Base-by-base conservation (phyloP, 1,140 invertebrate species). In the Eurosta solidaginis region DNA sequence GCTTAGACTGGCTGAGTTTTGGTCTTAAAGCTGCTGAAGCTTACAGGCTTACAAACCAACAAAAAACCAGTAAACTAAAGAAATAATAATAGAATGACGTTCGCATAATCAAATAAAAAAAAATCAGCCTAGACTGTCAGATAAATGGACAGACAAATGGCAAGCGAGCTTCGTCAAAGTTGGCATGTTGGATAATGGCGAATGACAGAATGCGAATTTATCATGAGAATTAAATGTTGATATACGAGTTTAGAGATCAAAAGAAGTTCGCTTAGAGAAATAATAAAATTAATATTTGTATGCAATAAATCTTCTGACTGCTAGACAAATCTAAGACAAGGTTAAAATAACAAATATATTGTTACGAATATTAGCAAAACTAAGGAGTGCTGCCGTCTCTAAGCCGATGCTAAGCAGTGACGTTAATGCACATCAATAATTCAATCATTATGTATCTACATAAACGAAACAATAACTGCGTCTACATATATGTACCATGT, bases 141-240 rank as follows among this genome's bases (percentile, higher is more conserved):
- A 68, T 68, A 36, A 68, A 68, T 68, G 29, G 59, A 40, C 33
- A 40, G 59, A 17, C 4, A 27, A 27, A 25, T 3, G 27, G 27
- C 33, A 27, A 59, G 59, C 59, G 36, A 40, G 59, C 40, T 68
- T 9, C 59, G n/a, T 68, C 59, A 68, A 40, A 68, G n/a, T n/a
- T 20, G 29, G 17, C 3, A 29, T 68, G 59, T 40, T 68, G 59
- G 59, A 40, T 68, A 68, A 68, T 40, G 59, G 20, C 59, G 33
- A 68, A 29, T 68, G n/a, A 36, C 40, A 68, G 59, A 68, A 68
- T 68, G 59, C 59, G 33, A 68, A 68, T 20, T 68, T 68, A 40
- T 40, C 33, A 68, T 68, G 33, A 68, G 59, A 68, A 68, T 68
- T 22, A 68, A 68, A 68, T 40, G 59, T 68, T 68, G 59, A 40